These are phyloP conservation scores for Etia nguti DNA, from an alignment of 2,113 vertebrate genomes.

Conservation along the genomic window DNA sequence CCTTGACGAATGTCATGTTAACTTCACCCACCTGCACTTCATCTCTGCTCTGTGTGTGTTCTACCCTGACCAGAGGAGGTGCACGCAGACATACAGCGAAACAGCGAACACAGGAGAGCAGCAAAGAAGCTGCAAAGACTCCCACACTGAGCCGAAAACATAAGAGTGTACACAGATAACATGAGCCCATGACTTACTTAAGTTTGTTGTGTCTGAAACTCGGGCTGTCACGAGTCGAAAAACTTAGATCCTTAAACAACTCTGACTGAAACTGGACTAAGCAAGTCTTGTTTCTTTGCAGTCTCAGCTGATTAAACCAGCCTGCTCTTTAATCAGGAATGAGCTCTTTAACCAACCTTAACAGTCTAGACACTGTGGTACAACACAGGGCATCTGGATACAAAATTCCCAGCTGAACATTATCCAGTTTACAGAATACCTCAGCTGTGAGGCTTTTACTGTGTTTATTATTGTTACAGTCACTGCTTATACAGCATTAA, in stretches of 20 bases:
- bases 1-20: no score
- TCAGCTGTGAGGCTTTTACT: not conserved
- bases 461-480: not conserved
- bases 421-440: not conserved
- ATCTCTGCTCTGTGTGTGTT: no score
- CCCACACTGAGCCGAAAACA: not conserved
- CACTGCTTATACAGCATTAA: not conserved
- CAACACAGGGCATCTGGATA: not conserved
- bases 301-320: not conserved
- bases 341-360: not conserved
- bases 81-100: not conserved
- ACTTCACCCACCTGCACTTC: no score
- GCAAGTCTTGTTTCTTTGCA: not conserved
- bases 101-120: not conserved
- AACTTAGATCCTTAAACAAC: not conserved
- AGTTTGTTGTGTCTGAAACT: not conserved
- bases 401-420: not conserved
- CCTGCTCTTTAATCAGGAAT: not conserved
- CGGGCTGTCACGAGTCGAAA: accelerated
- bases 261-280: not conserved
- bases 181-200: not conserved
- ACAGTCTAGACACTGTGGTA: not conserved
- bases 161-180: not conserved
- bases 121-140: not conserved
- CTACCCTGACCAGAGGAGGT: not conserved